Base-by-base conservation (phyloP, 2,797 vertebrate genomes). In the Silurus lanzhouensis region DNA sequence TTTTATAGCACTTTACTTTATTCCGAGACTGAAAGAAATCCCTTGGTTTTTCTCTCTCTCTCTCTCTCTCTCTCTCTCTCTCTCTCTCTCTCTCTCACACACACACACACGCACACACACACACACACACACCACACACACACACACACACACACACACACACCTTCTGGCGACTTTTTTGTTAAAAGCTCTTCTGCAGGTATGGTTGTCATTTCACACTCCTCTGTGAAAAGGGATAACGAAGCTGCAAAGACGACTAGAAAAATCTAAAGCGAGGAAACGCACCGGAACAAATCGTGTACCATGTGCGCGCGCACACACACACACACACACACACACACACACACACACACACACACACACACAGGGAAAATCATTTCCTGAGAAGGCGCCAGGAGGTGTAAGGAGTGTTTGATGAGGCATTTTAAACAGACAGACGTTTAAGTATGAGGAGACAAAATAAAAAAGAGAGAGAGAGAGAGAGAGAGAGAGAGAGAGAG, bases 311-410 rank as follows among this genome's bases (percentile, higher is more conserved):
- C 67, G 44, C 67, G 44, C 67, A 70, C 44, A 75, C 46, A 14
- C 74, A 77, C 74, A 58, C 57, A 78, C 60, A 38, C 76, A 60
- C 57, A 61, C 76, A 79, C 31, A 46, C 77, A 64, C 61, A 52
- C 52, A 25, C 61, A 52, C 7, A 66, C 63, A 68, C 15, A 67
- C 48, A 55, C 17, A 66, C 63, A 68, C 15, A 67, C 48, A 55
- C 17, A 66, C 63, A 68, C 15, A 67, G 25, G 58, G 55, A 22
- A 89, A 89, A 88, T 88, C 86, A 72, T 86, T 90, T 92, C 89
- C 90, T 86, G 91, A 91, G 84, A 58, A 86, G 17, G 84, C 88
- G 63, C 82, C 89, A 89, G 83, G 84, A 61, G 58, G 76, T 79
- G 76, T 79, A 89, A 83, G 79, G 27, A 78, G 74, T 76, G 76